A percentile compares a stretch with the other conserved stretches of the same genome.
Evolutionary conservation across 2,888 invertebrate genomes (phyloP).

Genomic region (Tiphia femorata): DNA sequence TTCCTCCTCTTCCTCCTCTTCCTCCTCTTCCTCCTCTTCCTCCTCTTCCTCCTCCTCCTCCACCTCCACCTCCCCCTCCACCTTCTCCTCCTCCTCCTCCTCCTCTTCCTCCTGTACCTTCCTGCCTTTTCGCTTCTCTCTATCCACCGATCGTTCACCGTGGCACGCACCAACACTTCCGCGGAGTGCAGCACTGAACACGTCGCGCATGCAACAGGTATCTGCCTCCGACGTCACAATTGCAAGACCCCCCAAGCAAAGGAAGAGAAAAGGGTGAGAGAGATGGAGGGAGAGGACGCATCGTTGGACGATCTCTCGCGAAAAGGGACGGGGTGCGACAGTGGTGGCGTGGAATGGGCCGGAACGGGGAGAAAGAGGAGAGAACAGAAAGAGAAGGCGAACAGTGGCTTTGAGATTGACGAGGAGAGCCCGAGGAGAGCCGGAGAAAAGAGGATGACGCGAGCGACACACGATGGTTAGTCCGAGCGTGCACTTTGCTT

Average conservation of each 20-base stretch:
- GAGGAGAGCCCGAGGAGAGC: too few relatives aligned
- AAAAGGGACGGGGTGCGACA: constrained; percentile 5
- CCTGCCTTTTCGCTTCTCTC: constrained; percentile 5
- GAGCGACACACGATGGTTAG: too few relatives aligned
- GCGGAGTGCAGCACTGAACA: constrained; percentile 13
- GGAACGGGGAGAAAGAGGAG: constrained; percentile 8
- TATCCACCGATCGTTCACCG: constrained; percentile 11
- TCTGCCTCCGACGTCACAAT: constrained; percentile 51
- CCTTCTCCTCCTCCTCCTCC: not conserved
- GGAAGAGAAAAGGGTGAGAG: constrained; percentile 32
- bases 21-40: constrained; percentile 9
- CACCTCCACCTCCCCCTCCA: too few relatives aligned
- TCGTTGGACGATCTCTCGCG: not conserved
- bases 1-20: not conserved
- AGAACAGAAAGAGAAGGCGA: not conserved
- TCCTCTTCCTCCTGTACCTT: constrained; percentile 7
- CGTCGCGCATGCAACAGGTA: constrained; percentile 55
- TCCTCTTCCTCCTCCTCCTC: not conserved
- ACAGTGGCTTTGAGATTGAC: constrained; percentile 13
- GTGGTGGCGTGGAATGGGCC: constrained; percentile 4
- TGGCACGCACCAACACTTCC: constrained; percentile 26
- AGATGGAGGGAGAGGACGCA: not conserved
- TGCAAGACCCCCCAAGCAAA: constrained; percentile 22
- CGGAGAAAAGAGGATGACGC: too few relatives aligned
- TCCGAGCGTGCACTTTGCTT: too few relatives aligned